Evolutionary conservation across 2,113 vertebrate genomes (phyloP), one percentile per base, ranked within the genome.

Genomic region (Bambusicola thoracicus): DNA sequence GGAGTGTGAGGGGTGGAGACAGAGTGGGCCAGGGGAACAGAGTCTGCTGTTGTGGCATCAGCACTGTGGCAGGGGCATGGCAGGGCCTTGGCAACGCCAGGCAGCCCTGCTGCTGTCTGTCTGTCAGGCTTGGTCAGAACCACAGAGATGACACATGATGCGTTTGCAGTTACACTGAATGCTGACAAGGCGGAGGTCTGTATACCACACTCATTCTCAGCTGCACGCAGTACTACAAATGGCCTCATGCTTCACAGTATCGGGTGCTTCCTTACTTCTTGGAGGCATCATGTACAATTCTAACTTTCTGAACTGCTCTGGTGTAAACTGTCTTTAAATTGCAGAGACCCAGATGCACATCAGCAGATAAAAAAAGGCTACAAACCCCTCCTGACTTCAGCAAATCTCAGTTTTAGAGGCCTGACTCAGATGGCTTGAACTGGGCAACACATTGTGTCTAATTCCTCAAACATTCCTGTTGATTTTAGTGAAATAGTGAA

Each of bases 161-260:
- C 1, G 0, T 29, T 58, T 0, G 3, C 5, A 20, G 14, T 67
- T 78, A 49, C 10, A 11, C 29, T 88, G 62, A 81, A 79, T 21
- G 61, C 25, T 78, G 83, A 24, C 30, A 48, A 48, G 70, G 29
- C 48, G 10, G 41, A 66, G 79, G 20, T 70, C 92, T 6, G 3
- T 1, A 0, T 48, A 38, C n/a, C 41, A 63, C 36, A 11, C 41
- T 80, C 7, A 2, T 51, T 51, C 73, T 61, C 0, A 0, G 40
- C 55, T 22, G 1, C 3, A 0, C 17, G 11, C 19, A 21, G 4
- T 30, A 32, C 63, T 67, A 5, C 3, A 2, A 17, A 7, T n/a
- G 11, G 1, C 43, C n/a, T 59, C 2, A 8, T 38, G 8, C 75
- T 93, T 78, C 14, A 6, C 36, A 53, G 3, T 58, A 41, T 46